Evolutionary conservation across 1,140 invertebrate genomes (phyloP), one percentile per base, ranked within the genome.

Genomic region (Conus betulinus): DNA sequence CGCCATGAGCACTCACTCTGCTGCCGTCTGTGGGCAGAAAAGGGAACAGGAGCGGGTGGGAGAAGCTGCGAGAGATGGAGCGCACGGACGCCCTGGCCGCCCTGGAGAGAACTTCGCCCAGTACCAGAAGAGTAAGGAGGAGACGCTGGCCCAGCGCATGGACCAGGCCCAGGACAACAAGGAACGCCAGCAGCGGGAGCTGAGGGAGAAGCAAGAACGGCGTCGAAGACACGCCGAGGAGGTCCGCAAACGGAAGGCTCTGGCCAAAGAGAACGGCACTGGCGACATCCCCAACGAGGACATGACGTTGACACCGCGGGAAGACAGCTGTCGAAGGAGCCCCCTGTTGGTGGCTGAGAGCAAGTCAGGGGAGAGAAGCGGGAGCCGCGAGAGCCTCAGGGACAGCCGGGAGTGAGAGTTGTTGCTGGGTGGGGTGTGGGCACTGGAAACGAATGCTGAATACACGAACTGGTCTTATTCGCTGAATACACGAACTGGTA

Each of bases 121-220:
- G 71, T 78, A 91, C 84, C 90, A 92, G 78, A 88, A 90, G 88
- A 84, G 90, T 25, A 89, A 92, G 85, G 91, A 90, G 85, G 92
- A 93, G 76, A 84, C 89, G 8, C 85, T 89, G 52, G 82, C 87
- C 25, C 87, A 93, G 81, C 93, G 93, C 89, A 87, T 93, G 88
- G 93, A 93, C 87, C 81, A 78, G 17, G 93, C 90, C 4, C 82
- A 89, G 23, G 93, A 93, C 84, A 94, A 94, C 60, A 82, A 90
- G 23, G 91, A 94, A 79, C 91, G 90, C 79, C 74, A 87, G 84
- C 57, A 93, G 27, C 86, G 89, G 52, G 93, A 93, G 88, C 84
- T 91, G 20, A 87, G 89, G 84, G 90, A 92, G 52, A 94, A 91
- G 90, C 85, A 91, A n/a, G 87, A 88, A 51, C 88, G 90, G 25